Base-by-base conservation (phyloP, 2,797 vertebrate genomes). In the Oryzias sinensis region DNA sequence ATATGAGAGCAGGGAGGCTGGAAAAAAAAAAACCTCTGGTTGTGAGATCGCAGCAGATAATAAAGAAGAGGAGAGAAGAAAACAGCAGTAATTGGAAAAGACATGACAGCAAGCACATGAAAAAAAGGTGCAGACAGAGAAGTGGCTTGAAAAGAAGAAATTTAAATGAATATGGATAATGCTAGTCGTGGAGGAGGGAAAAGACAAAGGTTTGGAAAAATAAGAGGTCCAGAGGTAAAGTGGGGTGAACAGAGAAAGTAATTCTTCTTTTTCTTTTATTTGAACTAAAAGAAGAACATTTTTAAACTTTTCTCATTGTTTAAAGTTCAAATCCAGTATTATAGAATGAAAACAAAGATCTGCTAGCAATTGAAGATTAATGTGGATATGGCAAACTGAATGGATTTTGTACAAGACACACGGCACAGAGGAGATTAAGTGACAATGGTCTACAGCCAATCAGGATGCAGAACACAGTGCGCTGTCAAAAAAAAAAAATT, bases 1-100 rank as follows among this genome's bases (percentile, higher is more conserved):
- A 66, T 72, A 48, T 4, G 62, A 79, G 74, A 80, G 77, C 70
- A 78, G 46, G 56, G 74, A 69, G 67, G 65, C 71, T 68, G 67
- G 51, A 71, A 59, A 66, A 64, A 46, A 60, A 56, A 44, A 29
- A n/a, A 56, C 29, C 58, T 16, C 42, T 0, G 25, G 53, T 41
- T 54, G 59, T 65, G 57, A 18, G 44, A 45, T 37, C 43, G 52
- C 43, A 56, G 46, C 44, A 24, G 59, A 70, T 53, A 53, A 65
- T 55, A 59, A 53, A 43, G 24, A 56, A 20, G 43, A 58, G 20
- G 46, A 11, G 53, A 29, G 14, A 43, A 40, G 20, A 33, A 49
- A 50, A 53, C 42, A 63, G 51, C 47, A 9, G 37, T 42, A 63
- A 65, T 37, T 63, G 62, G 59, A 65, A 62, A 53, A 43, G 24